These are phyloP conservation scores for Dipodomys spectabilis DNA, from an alignment of 2,113 vertebrate genomes.

Conservation along the genomic window DNA sequence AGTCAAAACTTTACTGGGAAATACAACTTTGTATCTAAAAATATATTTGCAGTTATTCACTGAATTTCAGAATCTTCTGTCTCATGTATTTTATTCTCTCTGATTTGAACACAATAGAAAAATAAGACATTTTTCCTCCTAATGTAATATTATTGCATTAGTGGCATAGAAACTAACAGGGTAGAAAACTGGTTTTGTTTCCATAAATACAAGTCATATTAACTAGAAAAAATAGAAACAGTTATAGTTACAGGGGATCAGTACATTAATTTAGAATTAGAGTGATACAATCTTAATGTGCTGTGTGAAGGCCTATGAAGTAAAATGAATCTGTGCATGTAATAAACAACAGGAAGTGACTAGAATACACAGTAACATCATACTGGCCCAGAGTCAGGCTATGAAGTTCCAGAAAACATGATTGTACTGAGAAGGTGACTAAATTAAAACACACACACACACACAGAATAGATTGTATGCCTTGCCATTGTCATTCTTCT, in stretches of 20 bases:
- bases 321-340: neutral
- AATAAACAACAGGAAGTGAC: neutral
- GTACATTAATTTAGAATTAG: neutral
- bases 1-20: neutral
- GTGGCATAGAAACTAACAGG: neutral
- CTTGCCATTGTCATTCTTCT: neutral
- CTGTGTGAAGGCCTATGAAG: neutral
- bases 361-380: neutral
- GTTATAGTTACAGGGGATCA: neutral
- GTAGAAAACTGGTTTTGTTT: neutral
- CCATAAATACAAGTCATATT: neutral
- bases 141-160: neutral
- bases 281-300: neutral
- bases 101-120: neutral
- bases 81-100: neutral
- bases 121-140: neutral
- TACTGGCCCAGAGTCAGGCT: neutral
- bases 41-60: neutral
- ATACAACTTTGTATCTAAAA: neutral
- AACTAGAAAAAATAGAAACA: neutral
- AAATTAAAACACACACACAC: neutral
- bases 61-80: neutral
- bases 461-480: neutral
- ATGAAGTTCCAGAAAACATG: neutral
- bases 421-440: neutral